Evolutionary conservation across 2,113 vertebrate species (phyloP), one percentile per base, ranked within the genome.

Genomic region (Prietella phreatophila): DNA sequence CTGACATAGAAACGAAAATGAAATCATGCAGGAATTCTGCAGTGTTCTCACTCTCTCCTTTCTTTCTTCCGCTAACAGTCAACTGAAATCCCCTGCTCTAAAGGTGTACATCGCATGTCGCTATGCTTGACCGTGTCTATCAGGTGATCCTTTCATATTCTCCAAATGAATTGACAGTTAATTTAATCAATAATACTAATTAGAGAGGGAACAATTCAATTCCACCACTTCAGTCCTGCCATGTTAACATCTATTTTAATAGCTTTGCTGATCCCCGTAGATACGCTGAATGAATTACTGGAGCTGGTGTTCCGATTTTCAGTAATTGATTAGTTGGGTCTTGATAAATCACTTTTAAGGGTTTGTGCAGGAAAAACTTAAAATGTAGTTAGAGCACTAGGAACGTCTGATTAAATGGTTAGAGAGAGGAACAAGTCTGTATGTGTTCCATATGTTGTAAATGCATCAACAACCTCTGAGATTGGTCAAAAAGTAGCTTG

Each of bases 151-250:
- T 50, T 50, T n/a, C 7, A 7, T 7, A 78, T 95, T 96, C 94
- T 95, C 93, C 95, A 95, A 95, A 96, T 96, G 96, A 96, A 96
- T 95, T 56, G 95, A 94, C 94, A 94, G 93, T 95, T 97, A 96
- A 96, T 97, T 96, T 96, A 96, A 96, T 97, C 96, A 96, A 96
- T 97, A 96, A 96, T 47, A 95, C 95, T 96, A 96, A 96, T 96
- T 96, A 95, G 93, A 94, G 91, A 94, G 95, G 95, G 94, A 95
- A 94, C 93, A 95, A 95, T 96, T 96, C 94, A 96, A 96, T 96
- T 96, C 94, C 93, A 78, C 75, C 25, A 39, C 75, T n/a, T 94
- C 93, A 93, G 93, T 94, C 92, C 89, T 90, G 93, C 93, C 91
- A 87, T 89, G 93, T 94, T 94, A 94, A 92, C 92, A 91, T 93